These are phyloP conservation scores for Micropterix aruncella DNA, from an alignment of 2,888 invertebrate genomes.

Conservation along the genomic window DNA sequence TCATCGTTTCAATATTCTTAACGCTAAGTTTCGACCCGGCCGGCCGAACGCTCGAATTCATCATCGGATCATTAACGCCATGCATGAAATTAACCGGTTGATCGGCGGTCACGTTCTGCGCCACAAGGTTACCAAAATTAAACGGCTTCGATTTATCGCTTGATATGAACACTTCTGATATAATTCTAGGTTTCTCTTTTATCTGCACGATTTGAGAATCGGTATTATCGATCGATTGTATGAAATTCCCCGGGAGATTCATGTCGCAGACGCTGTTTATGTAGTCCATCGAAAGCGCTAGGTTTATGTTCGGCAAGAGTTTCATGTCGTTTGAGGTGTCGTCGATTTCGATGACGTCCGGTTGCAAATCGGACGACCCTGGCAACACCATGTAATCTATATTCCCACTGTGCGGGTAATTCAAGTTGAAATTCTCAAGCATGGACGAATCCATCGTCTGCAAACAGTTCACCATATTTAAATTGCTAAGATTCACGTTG, in stretches of 20 bases:
- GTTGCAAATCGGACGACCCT: conserved; percentile 9
- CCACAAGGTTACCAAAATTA: conserved; percentile 3
- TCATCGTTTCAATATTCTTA: conserved; percentile 36
- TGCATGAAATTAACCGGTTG: conserved; percentile 22
- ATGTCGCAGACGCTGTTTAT: not conserved
- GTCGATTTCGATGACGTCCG: conserved; percentile 33
- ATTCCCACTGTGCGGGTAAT: not conserved
- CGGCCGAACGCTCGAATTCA: conserved; percentile 29
- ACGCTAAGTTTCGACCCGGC: conserved; percentile 34
- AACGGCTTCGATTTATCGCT: conserved; percentile 7
- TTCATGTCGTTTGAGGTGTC: conserved; percentile 35
- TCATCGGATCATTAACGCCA: conserved; percentile 33
- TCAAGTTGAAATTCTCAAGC: not conserved
- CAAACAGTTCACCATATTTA: not conserved
- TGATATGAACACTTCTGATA: conserved; percentile 8
- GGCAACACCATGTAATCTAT: not conserved
- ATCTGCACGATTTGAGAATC: conserved; percentile 1
- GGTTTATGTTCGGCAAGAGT: conserved; percentile 17
- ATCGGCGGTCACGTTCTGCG: not conserved
- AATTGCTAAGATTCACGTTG: not conserved
- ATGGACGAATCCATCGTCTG: not conserved
- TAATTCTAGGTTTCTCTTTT: conserved; percentile 9
- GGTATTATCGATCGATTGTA: not conserved
- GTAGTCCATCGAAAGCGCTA: not conserved
- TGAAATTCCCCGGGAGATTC: not conserved